Conservation (phyloP, 2,888 invertebrate genomes). For the Lepeophtheirus nordmannii region DNA sequence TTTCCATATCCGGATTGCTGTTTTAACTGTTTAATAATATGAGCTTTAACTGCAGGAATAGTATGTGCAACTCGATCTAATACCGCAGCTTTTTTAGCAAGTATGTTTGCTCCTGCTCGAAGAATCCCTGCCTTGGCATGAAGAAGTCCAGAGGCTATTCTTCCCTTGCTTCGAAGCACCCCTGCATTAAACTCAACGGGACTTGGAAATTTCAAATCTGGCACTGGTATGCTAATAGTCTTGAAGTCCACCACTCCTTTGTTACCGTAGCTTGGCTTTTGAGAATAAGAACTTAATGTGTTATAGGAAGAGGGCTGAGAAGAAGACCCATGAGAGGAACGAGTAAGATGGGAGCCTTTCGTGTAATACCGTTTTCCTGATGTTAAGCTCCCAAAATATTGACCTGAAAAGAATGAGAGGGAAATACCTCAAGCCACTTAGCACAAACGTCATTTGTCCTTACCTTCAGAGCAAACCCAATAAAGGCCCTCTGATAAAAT, state of each 20-base stretch:
- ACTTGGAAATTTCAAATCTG: slow-evolving; percentile 17
- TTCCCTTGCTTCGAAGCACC: slow-evolving; percentile 20
- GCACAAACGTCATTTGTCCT: no score
- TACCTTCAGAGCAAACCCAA: no score
- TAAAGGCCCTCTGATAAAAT: no score
- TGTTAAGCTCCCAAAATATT: slow-evolving; percentile 35
- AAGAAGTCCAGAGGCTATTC: slow-evolving; percentile 22
- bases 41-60: slow-evolving; percentile 20
- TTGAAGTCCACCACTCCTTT: slow-evolving; percentile 15
- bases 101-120: slow-evolving; percentile 23
- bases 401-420: slow-evolving; percentile 8
- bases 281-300: not conserved
- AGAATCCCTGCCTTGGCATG: slow-evolving; percentile 24
- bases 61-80: slow-evolving; percentile 21
- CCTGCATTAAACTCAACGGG: slow-evolving; percentile 23
- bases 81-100: slow-evolving; percentile 20
- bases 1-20: not conserved
- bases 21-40: slow-evolving; percentile 20
- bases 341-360: not conserved
- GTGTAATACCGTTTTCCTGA: slow-evolving; percentile 65
- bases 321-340: slow-evolving; percentile 1
- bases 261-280: slow-evolving; percentile 18
- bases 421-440: no score
- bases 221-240: slow-evolving; percentile 13
- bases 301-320: slow-evolving; percentile 8